Evolutionary conservation across 2,888 invertebrate species (phyloP), one percentile per base, ranked within the genome.

Genomic region (Physocephala rufipes): DNA sequence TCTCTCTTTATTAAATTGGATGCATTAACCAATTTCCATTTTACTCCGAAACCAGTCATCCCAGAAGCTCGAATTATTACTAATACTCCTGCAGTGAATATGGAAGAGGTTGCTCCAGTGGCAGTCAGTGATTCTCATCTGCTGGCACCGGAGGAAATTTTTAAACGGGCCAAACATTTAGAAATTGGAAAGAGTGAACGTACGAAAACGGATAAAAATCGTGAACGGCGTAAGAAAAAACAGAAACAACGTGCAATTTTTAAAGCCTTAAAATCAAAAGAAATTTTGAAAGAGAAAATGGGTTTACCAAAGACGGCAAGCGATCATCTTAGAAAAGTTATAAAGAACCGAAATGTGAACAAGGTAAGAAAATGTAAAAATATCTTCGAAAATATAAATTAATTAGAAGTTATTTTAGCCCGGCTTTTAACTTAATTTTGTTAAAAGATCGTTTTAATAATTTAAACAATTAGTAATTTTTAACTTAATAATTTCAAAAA

Each of bases 71-170:
- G 93, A 86, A 93, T 99, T 73, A 89, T 99, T 5, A 93, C 91
- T 72, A 98, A 99, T 83, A 88, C 95, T 74, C 95, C 98, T 1
- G 95, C 97, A 0, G 91, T 99, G 65, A 90, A 89, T 43, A 94
- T 97, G 91, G 99, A 99, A 86, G 99, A 99, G 86, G 96, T 97
- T 9, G 96, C 96, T 0, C 98, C 98, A 0, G 89, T 95, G 7
- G 91, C 93, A n/a, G 90, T 92, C 0, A 95, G 93, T 80, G 93
- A 96, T 85, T 94, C 93, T 3, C 89, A 92, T 1, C 85, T 96
- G 49, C 87, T 98, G 74, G 97, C 98, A 21, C 97, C 99, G 0
- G 95, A 97, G 86, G 98, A 99, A 89, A 89, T 98, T 1, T 91
- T 90, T 85, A 89, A 90, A 24, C 87, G 87, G 77, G 76, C 83